A percentile compares a stretch with the other conserved stretches of the same genome.
Evolutionary conservation across 2,888 invertebrate genomes (phyloP).

Genomic region (Drosophila siamana): DNA sequence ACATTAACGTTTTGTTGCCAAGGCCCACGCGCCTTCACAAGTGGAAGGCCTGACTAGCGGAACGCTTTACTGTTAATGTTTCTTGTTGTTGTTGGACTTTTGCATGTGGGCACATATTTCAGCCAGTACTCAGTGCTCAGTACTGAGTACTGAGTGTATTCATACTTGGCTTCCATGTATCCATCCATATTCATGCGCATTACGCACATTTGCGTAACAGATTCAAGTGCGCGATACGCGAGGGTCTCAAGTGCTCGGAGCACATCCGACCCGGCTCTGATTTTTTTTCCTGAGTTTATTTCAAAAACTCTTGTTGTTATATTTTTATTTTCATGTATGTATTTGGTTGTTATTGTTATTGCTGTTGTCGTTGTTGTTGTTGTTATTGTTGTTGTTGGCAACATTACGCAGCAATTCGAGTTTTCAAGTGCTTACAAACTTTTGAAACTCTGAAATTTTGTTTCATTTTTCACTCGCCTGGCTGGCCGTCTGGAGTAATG

Average conservation of each 20-base stretch:
- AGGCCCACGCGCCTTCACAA: slow-evolving; percentile 70
- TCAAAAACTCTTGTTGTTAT: slow-evolving; percentile 38
- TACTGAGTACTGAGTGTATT: slow-evolving; percentile 2
- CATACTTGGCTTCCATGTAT: slow-evolving; percentile 45
- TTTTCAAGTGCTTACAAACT: slow-evolving; percentile 69
- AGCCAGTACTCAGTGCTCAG: slow-evolving; percentile 14
- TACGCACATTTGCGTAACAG: slow-evolving; percentile 81
- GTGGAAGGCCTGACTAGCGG: slow-evolving; percentile 62
- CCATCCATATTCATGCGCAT: slow-evolving; percentile 73
- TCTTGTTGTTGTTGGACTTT: slow-evolving; percentile 25
- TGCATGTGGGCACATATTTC: slow-evolving; percentile 52
- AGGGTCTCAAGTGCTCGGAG: slow-evolving; percentile 66
- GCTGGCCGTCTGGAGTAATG: slow-evolving; percentile 39
- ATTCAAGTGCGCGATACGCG: slow-evolving; percentile 74
- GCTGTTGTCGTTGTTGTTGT: slow-evolving; percentile 24
- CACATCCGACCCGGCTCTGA: slow-evolving; percentile 47
- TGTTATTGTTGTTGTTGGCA: slow-evolving; percentile 42
- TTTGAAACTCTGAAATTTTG: slow-evolving; percentile 67
- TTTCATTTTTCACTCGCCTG: slow-evolving; percentile 52
- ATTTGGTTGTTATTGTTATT: slow-evolving; percentile 27
- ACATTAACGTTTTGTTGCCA: slow-evolving; percentile 46
- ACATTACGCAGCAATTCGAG: slow-evolving; percentile 75
- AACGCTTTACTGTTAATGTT: slow-evolving; percentile 60
- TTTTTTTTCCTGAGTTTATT: slow-evolving; percentile 12
- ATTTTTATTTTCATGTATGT: slow-evolving; percentile 36